Conservation (phyloP, 2,797 vertebrate species). For the Labeo calbasu region DNA sequence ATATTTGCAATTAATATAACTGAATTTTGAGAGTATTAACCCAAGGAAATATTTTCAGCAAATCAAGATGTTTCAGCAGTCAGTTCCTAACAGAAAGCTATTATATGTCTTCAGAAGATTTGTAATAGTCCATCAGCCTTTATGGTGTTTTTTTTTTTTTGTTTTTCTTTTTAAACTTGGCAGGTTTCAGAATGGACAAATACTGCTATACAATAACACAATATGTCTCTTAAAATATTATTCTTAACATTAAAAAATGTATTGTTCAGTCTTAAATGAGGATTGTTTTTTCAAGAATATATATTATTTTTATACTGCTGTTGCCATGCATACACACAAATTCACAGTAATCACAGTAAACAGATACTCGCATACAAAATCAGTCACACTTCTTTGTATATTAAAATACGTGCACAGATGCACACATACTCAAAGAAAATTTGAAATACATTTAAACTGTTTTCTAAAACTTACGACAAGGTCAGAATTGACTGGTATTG, state of each 20-base stretch:
- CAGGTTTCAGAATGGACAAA: neutral
- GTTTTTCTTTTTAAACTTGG: too few species aligned
- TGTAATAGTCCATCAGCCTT: neutral
- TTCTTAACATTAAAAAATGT: neutral
- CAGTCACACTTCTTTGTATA: too few species aligned
- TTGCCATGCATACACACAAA: neutral
- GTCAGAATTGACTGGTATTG: neutral
- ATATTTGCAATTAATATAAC: neutral
- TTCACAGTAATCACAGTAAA: neutral
- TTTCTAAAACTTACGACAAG: neutral
- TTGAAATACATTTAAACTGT: neutral
- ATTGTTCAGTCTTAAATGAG: neutral
- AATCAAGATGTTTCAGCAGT: slow-evolving; percentile 1
- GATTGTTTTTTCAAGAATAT: neutral
- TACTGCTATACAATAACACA: neutral
- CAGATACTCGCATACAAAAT: too few species aligned
- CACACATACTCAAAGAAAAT: neutral
- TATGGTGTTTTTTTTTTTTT: neutral
- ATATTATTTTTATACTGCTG: neutral
- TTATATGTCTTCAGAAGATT: neutral
- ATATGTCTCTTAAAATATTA: neutral
- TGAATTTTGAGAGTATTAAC: neutral
- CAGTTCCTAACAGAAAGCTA: neutral
- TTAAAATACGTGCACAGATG: neutral
- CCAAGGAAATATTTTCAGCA: neutral